Percentiles rank a stretch among this genome's conserved stretches.
These are phyloP conservation scores for Morelia viridis DNA, from an alignment of 2,797 vertebrate species.

Conservation along the genomic window DNA sequence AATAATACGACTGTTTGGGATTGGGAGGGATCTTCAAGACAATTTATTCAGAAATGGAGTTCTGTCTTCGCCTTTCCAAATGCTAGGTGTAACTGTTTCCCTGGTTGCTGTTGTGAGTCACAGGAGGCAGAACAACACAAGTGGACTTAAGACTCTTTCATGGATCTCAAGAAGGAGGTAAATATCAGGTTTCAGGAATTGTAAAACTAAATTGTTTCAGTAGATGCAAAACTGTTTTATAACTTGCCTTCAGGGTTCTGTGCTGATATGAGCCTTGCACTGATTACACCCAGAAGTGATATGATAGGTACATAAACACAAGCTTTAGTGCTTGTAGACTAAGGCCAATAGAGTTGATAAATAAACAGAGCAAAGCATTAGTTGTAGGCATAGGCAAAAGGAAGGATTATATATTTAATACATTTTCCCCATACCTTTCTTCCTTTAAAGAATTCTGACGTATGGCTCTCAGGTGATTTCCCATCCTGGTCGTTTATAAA, in stretches of 20 bases:
- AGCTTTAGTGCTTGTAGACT: neutral
- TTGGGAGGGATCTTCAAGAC: neutral
- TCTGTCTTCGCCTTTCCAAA: rapidly evolving
- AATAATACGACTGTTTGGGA: neutral
- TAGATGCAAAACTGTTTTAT: neutral
- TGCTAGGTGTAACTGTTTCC: rapidly evolving
- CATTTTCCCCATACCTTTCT: neutral
- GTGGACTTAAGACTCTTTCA: constrained; percentile 62
- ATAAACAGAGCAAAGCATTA: neutral
- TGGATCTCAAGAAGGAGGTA: neutral
- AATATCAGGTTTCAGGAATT: constrained; percentile 40
- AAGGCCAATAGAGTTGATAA: neutral
- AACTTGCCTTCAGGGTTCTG: neutral
- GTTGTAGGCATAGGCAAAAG: neutral
- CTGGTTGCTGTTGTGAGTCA: constrained; percentile 13
- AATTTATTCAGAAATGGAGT: rapidly evolving
- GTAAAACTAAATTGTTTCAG: constrained; percentile 46
- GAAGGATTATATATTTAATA: neutral
- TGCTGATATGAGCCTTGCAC: neutral
- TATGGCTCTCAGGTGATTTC: neutral
- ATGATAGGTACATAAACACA: neutral
- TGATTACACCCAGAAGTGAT: neutral
- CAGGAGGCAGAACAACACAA: neutral
- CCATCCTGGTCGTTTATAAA: neutral
- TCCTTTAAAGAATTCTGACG: neutral